phyloP scores from a whole-genome alignment of 2,888 invertebrate genomes.

The Hydroisotoma schaefferi region DNA sequence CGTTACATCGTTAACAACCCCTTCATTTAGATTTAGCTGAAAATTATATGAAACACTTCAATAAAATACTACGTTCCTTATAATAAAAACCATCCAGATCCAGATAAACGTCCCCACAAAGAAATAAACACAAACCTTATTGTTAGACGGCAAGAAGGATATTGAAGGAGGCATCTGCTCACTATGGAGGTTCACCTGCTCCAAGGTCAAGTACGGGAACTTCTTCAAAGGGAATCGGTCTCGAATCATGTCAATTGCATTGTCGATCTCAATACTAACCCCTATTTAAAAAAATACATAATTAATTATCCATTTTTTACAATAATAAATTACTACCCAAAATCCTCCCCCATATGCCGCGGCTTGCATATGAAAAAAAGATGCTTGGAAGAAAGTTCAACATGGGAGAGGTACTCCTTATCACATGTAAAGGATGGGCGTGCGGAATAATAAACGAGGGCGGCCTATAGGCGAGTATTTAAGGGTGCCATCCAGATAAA shows the following conservation, averaged over 20 bases:
- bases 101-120: neutral
- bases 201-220: conserved; percentile 74
- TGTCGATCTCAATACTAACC: conserved; percentile 70
- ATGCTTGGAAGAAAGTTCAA: neutral
- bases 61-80: neutral
- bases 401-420: too few species aligned
- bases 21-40: conserved; percentile 81
- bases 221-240: conserved; percentile 76
- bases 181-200: conserved; percentile 55
- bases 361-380: neutral
- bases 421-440: too few species aligned
- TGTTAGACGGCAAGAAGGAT: conserved; percentile 57
- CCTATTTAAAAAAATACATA: conserved; percentile 56
- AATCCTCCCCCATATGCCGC: neutral
- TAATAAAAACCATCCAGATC: neutral
- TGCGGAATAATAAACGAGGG: too few species aligned
- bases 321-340: neutral
- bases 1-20: conserved; percentile 87
- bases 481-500: neutral
- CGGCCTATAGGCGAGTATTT: too few species aligned
- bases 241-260: conserved; percentile 77
- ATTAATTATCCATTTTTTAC: neutral
- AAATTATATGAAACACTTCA: conserved; percentile 48
- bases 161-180: conserved; percentile 50
- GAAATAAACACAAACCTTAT: conserved; percentile 54